phyloP scores from a whole-genome alignment of 2,113 vertebrate genomes.

The Tachycineta bicolor region DNA sequence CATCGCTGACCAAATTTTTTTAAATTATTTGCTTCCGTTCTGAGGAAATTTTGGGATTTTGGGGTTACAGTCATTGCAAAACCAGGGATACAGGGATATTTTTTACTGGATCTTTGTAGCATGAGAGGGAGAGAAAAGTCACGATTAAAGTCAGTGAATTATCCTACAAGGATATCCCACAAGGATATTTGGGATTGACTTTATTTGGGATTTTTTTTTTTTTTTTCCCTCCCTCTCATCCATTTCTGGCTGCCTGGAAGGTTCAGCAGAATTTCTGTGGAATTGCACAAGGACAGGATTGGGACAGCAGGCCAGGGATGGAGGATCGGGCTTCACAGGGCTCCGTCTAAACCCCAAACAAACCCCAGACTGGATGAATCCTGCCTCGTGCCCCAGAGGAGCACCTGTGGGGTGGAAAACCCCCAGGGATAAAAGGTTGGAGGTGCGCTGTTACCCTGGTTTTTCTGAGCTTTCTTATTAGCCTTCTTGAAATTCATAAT shows the following conservation, averaged over 20 bases:
- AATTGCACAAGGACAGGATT: neutral
- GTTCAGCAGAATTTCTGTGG: neutral
- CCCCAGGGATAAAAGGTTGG: fast-evolving
- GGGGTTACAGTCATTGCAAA: neutral
- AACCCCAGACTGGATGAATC: neutral
- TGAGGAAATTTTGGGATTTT: neutral
- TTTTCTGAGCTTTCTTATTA: too few species aligned
- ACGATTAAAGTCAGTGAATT: neutral
- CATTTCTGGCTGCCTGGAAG: neutral
- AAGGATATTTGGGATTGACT: neutral
- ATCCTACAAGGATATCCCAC: neutral
- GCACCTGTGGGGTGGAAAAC: neutral
- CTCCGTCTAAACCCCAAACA: neutral
- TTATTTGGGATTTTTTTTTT: neutral
- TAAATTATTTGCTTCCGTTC: neutral
- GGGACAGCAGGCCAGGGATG: neutral
- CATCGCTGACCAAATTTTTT: neutral
- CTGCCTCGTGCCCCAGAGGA: fast-evolving
- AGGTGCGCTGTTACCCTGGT: too few species aligned
- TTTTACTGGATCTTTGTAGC: neutral
- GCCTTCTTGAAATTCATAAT: too few species aligned
- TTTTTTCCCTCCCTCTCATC: neutral
- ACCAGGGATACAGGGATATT: neutral
- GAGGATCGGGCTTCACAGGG: fast-evolving
- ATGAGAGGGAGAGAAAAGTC: neutral